Base-by-base conservation (phyloP, 1,140 invertebrate species). In the Lysiphlebus fabarum region DNA sequence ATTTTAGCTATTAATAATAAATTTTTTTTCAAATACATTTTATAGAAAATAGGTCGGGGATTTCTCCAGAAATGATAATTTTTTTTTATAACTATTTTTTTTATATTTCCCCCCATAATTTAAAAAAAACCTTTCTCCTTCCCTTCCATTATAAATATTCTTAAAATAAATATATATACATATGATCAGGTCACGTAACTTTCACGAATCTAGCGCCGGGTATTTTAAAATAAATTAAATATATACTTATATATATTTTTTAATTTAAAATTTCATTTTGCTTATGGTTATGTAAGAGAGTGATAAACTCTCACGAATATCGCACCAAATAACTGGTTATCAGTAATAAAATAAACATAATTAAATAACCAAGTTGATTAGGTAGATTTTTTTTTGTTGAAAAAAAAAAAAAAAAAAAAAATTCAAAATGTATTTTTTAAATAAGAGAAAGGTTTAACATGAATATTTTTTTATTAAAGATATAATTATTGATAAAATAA, bases 151-250 rank as follows among this genome's bases (percentile, higher is more conserved):
- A 26, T 1, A 4, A n/a, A 26, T 1, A 26, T 1, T 26, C 17
- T 26, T 4, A 26, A 43, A 43, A 43, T n/a, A 43, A 43, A 36
- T n/a, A 10, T 45, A n/a, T 53, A 55, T 40, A 50, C 47, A 49
- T 36, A 17, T 38, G 9, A 12, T 47, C 68, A 66, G 68, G 73
- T 70, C 70, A 69, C 68, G 70, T 71, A 74, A 76, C 73, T 77
- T 74, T 76, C 70, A 70, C 72, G 67, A 65, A 64, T 67, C 58
- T 45, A 68, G 65, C 69, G 69, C 64, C 70, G 58, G 61, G 62
- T 67, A 65, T 66, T 65, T 62, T 2, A 62, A 63, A 61, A 62
- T 62, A 69, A 75, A 76, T 76, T 72, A 73, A 75, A 74, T 76
- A n/a, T n/a, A n/a, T n/a, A n/a, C n/a, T n/a, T n/a, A n/a, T n/a